Percentiles rank a stretch among this genome's conserved stretches.
phyloP scores from a whole-genome alignment of 2,888 invertebrate genomes.

The Pseudococcus longispinus region DNA sequence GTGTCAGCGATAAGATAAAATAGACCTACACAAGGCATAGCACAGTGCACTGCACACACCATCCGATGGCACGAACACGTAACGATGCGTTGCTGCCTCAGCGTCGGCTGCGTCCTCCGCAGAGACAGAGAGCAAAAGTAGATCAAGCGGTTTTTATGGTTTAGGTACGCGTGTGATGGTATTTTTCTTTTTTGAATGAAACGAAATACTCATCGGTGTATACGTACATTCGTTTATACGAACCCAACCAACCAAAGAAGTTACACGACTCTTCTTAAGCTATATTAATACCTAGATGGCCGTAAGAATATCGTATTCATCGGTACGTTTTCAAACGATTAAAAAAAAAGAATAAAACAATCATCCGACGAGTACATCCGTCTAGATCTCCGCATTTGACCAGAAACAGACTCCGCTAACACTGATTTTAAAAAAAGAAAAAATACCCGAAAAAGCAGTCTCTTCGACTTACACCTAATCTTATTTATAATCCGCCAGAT shows the following conservation, averaged over 20 bases:
- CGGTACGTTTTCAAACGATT: neutral
- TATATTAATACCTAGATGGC: neutral
- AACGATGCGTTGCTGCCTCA: no score
- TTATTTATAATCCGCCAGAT: neutral
- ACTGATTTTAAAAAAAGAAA: neutral
- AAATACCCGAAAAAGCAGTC: neutral
- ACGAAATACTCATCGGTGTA: neutral
- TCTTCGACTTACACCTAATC: neutral
- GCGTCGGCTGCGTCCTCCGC: neutral
- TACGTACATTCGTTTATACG: neutral
- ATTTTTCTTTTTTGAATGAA: conserved; percentile 13
- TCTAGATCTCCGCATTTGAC: neutral
- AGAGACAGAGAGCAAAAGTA: neutral
- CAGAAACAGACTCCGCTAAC: no score
- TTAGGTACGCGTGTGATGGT: conserved; percentile 19
- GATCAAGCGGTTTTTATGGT: conserved; percentile 28
- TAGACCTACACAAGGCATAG: no score
- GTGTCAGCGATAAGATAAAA: no score
- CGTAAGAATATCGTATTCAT: neutral
- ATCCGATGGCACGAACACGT: no score
- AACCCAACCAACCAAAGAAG: neutral
- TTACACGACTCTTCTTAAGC: neutral
- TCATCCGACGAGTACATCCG: neutral
- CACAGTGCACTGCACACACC: no score
- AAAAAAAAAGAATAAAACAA: neutral